Evolutionary conservation across 92 coral and sea anemone genomes (phyloP), one percentile per base, ranked within the genome.

Genomic region (Parazoanthus atlanticus): DNA sequence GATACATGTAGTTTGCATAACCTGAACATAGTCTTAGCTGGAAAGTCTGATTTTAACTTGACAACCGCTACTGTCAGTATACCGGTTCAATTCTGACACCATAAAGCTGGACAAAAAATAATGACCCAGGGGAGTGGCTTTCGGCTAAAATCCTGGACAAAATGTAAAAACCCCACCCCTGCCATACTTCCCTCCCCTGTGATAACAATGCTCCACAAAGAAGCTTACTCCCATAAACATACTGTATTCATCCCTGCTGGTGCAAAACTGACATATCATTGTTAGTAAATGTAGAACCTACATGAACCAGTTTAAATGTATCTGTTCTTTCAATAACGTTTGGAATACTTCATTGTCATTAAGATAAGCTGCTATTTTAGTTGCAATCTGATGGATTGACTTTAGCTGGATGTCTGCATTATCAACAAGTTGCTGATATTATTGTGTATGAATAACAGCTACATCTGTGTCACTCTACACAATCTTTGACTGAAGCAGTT

Each of bases 251-350:
- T n/a, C n/a, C n/a, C n/a, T n/a, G n/a, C n/a, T n/a, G n/a, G n/a
- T n/a, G n/a, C n/a, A n/a, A n/a, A n/a, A n/a, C n/a, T n/a, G n/a
- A n/a, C n/a, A n/a, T n/a, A n/a, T n/a, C n/a, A n/a, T n/a, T n/a
- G n/a, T n/a, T n/a, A n/a, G n/a, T 16, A 23, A 65, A 36, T 36
- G 40, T 36, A 36, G 40, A 36, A 36, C 40, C 40, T 36, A 36
- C 40, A 36, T 69, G 79, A 84, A 25, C 66, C 88, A 85, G 56
- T 85, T 85, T 25, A 86, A 30, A 36, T 74, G 74, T 43, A 86
- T 87, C 23, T 90, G 88, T 72, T 90, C 88, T 89, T 70, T 90
- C 25, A 90, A 61, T 73, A 79, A 79, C 25, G 81, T 41, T 43
- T 85, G 41, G 71, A 30, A 90, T 80, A 74, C 87, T 74, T 72